Evolutionary conservation across 2,888 invertebrate genomes (phyloP), one percentile per base, ranked within the genome.

Genomic region (Pemphredon lugubris): DNA sequence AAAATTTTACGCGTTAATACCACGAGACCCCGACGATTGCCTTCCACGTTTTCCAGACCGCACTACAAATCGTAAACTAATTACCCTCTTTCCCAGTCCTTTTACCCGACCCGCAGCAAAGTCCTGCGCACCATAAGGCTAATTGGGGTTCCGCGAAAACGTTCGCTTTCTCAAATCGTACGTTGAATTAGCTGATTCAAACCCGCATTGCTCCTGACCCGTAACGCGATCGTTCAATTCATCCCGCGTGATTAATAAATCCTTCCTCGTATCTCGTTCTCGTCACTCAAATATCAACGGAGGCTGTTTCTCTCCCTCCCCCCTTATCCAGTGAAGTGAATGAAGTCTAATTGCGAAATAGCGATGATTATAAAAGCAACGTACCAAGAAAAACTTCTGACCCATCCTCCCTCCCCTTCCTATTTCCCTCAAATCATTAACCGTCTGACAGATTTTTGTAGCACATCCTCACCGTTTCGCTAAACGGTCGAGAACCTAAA

Each of bases 131-230:
- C 40, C 18, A 42, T 42, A 39, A 20, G 32, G 34, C 26, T 58
- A 37, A 75, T 60, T 18, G 30, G 47, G 47, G 57, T 20, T 55
- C 18, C 42, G 59, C 39, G 34, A 39, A 48, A 70, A 57, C 59
- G 34, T 59, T 75, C 71, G 45, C 57, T 67, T 75, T 75, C 57
- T 54, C 51, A n/a, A 48, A 66, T 53, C 37, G 26, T 42, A 26
- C 53, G 39, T 59, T 32, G 60, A 75, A 30, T 34, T 26, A 37
- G 55, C 53, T 40, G 30, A 14, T 47, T 60, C 45, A 16, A 47
- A 16, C 59, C 65, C 60, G 60, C 73, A 70, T 73, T 60, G 26
- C 39, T 47, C 58, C 23, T 18, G 64, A 47, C 45, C 39, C 57
- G 34, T 16, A 26, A 23, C n/a, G n/a, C 2, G 16, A 32, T 16